Percentiles rank a stretch among this genome's conserved stretches.
Evolutionary conservation across 2,797 vertebrate genomes (phyloP).

Genomic region (Miichthys miiuy): DNA sequence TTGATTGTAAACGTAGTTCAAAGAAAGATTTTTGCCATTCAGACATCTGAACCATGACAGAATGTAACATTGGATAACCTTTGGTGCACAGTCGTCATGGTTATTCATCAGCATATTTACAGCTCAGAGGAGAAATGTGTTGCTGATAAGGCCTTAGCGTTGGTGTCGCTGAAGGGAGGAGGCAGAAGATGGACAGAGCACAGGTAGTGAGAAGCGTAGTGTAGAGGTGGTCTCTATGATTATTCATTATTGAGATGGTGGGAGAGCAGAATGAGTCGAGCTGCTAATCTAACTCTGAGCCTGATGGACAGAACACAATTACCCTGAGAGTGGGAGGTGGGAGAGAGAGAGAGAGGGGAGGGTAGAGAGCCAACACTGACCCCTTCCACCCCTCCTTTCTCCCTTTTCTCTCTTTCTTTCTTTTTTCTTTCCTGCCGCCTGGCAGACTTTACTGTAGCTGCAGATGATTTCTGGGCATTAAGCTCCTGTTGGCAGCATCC

Average conservation of each 20-base stretch:
- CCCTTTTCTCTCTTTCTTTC: constrained; percentile 11
- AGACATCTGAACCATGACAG: constrained; percentile 17
- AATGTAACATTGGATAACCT: constrained; percentile 45
- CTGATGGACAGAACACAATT: constrained; percentile 81
- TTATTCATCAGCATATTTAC: constrained; percentile 62
- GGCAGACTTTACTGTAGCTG: constrained; percentile 68
- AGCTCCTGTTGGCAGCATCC: constrained; percentile 76
- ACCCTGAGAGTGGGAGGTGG: constrained; percentile 65
- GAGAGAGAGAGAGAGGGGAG: constrained; percentile 33
- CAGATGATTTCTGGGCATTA: constrained; percentile 80
- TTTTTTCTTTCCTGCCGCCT: constrained; percentile 48
- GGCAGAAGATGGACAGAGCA: constrained; percentile 12
- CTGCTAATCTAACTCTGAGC: constrained; percentile 76
- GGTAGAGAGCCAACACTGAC: constrained; percentile 11
- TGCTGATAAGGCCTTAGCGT: constrained; percentile 55
- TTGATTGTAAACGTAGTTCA: constrained; percentile 10
- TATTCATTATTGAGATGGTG: constrained; percentile 76
- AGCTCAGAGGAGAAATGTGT: constrained; percentile 13
- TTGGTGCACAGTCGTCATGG: constrained; percentile 32
- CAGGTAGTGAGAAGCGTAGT: constrained; percentile 30
- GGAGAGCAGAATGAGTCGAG: constrained; percentile 69
- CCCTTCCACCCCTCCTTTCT: not conserved
- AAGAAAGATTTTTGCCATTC: constrained; percentile 19
- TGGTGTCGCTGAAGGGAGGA: not conserved
- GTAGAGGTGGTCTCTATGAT: constrained; percentile 61